phyloP scores from a whole-genome alignment of 1,140 invertebrate species.

The Heterodera carotae region DNA sequence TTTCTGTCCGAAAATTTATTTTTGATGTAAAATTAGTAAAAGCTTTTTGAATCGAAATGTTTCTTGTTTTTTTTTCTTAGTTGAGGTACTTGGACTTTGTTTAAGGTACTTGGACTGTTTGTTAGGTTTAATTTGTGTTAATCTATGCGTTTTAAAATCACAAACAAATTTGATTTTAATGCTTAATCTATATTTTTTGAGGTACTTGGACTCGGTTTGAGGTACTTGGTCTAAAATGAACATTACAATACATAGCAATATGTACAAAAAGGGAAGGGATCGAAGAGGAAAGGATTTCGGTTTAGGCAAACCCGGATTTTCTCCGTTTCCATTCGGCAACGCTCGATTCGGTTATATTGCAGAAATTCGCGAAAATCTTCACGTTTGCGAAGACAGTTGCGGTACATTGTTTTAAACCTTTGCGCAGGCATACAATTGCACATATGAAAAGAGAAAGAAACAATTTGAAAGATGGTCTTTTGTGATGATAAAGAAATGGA shows the following conservation, averaged over 20 bases:
- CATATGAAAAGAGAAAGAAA: not conserved
- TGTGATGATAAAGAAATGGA: not conserved
- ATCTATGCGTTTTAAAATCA: too few species aligned
- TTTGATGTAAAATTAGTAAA: too few species aligned
- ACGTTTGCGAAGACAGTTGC: not conserved
- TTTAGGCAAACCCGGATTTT: not conserved
- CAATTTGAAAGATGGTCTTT: not conserved
- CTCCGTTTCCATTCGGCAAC: not conserved
- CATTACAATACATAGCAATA: not conserved
- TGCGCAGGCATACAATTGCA: not conserved
- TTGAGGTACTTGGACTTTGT: not conserved
- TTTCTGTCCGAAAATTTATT: too few species aligned
- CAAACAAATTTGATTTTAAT: too few species aligned
- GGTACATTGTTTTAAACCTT: not conserved
- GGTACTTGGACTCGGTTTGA: not conserved
- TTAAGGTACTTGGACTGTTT: conserved; percentile 3
- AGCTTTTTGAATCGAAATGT: too few species aligned
- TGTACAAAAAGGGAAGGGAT: not conserved
- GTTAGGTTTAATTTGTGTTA: too few species aligned
- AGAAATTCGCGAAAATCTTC: not conserved
- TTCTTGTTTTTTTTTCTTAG: too few species aligned
- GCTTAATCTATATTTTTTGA: too few species aligned
- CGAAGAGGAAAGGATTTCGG: not conserved
- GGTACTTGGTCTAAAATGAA: not conserved
- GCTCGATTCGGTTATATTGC: conserved; percentile 1